These are phyloP conservation scores for Xenus cinereus DNA, from an alignment of 2,113 vertebrate species.

Conservation along the genomic window DNA sequence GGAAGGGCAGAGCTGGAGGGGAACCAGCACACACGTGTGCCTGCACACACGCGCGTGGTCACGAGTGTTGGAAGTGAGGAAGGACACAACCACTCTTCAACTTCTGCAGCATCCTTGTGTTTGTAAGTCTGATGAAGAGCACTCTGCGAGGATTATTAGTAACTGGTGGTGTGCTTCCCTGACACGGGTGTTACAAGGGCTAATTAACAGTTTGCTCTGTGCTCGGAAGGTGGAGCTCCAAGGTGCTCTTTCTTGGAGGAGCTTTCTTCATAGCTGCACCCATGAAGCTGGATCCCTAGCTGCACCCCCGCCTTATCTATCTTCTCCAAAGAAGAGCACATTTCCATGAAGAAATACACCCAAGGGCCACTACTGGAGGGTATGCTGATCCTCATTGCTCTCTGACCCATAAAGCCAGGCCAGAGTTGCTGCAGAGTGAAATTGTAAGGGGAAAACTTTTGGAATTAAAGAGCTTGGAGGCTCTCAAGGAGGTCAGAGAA, in stretches of 20 bases:
- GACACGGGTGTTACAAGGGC: neutral
- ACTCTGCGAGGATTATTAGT: neutral
- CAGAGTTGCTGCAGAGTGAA: neutral
- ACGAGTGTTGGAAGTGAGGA: neutral
- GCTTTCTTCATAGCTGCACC: neutral
- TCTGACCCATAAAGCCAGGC: neutral
- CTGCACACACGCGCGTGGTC: accelerated
- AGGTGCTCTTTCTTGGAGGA: neutral
- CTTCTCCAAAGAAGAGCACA: neutral
- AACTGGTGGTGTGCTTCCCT: neutral
- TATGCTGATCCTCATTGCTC: neutral
- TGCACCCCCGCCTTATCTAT: neutral
- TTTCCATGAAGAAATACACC: neutral
- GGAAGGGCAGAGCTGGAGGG: neutral
- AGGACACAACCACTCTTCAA: neutral
- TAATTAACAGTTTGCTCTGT: neutral
- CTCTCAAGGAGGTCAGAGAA: neutral
- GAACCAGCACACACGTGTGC: neutral
- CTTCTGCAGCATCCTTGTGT: neutral
- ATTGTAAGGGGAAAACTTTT: neutral
- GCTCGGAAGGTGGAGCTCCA: neutral
- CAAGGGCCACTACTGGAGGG: neutral
- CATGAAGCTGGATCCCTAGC: neutral
- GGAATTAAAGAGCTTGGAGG: neutral
- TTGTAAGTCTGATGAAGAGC: neutral